Evolutionary conservation across 2,797 vertebrate genomes (phyloP), one percentile per base, ranked within the genome.

Genomic region (Loriculus beryllinus): DNA sequence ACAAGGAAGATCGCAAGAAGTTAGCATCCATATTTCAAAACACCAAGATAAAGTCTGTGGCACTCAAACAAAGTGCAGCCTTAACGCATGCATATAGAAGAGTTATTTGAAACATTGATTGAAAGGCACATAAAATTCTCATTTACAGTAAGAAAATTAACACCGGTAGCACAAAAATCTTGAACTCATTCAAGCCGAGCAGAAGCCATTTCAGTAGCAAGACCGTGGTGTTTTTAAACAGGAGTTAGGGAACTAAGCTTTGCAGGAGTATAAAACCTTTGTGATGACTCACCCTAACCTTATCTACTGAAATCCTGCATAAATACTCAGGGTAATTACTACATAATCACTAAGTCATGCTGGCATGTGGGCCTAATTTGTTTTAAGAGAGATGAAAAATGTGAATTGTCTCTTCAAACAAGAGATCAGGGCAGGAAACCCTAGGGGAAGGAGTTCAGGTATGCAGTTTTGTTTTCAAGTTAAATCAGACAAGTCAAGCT

Each of bases 361-460:
- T 95, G 85, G 77, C 87, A 94, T 86, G 74, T 77, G 70, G 77
- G 74, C 48, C 85, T 93, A 91, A 93, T 95, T 95, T 95, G 77
- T 88, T 95, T 91, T 84, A 67, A 86, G 67, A 79, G 77, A 91
- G 74, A 82, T 86, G 54, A 93, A 91, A 96, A 96, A 92, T 65
- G 43, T 37, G 74, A 91, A 63, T 88, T 79, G 63, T 82, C 67
- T 96, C 78, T 84, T 93, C 89, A 91, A 86, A 85, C 87, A 90
- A 63, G 62, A 90, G 40, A 86, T 35, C 7, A 23, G 49, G 49
- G 48, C 85, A 86, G 92, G 77, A 93, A 94, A 91, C 79, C 89
- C 63, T 88, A 74, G 25, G 56, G 89, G 85, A 88, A 88, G 60
- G 43, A 79, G 70, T 64, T 95, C n/a, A 67, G 69, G 54, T 1